Conservation (phyloP, 2,113 vertebrate species). For the Heterotis niloticus region DNA sequence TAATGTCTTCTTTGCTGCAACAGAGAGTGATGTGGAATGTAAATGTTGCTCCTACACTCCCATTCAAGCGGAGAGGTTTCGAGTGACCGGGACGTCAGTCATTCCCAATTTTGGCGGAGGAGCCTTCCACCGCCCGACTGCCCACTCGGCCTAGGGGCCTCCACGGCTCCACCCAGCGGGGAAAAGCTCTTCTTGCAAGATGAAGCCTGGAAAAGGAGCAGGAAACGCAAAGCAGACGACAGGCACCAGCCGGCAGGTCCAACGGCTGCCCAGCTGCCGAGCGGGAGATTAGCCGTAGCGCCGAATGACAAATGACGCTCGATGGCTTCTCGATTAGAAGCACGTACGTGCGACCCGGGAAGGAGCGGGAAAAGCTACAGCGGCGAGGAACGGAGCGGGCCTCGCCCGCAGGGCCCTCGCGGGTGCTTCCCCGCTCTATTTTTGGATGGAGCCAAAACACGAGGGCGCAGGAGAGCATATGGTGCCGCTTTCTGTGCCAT, state of each 20-base stretch:
- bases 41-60: background rate
- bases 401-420: background rate
- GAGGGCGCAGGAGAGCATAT: conserved; percentile 53
- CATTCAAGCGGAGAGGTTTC: background rate
- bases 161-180: conserved; percentile 38
- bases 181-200: background rate
- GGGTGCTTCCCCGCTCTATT: background rate
- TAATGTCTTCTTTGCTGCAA: background rate
- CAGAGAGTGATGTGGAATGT: background rate
- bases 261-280: too few species aligned
- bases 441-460: conserved; percentile 1
- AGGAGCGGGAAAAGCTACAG: too few species aligned
- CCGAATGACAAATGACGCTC: too few species aligned
- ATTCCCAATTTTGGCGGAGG: conserved; percentile 35
- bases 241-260: background rate
- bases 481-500: conserved; percentile 51
- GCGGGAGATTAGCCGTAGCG: too few species aligned
- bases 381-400: too few species aligned
- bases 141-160: conserved; percentile 29
- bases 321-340: background rate
- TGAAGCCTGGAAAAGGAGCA: background rate
- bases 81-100: conserved; percentile 15
- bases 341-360: background rate
- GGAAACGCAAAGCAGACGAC: background rate
- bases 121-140: conserved; percentile 36